Evolutionary conservation across 2,113 vertebrate genomes (phyloP), one percentile per base, ranked within the genome.

Genomic region (Hyla sarda): DNA sequence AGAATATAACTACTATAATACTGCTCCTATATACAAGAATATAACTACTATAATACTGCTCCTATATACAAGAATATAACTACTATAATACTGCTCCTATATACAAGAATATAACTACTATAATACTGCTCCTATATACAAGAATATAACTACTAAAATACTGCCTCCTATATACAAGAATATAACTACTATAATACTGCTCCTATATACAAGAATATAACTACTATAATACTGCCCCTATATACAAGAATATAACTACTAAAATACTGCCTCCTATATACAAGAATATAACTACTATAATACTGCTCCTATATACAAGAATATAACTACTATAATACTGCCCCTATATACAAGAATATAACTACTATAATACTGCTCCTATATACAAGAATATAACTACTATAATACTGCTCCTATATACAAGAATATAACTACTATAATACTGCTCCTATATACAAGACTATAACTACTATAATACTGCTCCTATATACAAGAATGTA

Each of bases 161-260:
- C 60, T 65, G 60, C 60, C 3, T 5, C 65, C 30, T 65, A 65
- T 65, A 17, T 65, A 65, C 60, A 65, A 30, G 60, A 65, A 69
- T 69, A 69, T 69, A 69, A 34, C 65, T 69, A 69, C 65, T 69
- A 69, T 34, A 69, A 69, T 69, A 69, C 30, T 69, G 65, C 65
- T 9, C 65, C 65, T 69, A 69, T 69, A 28, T 69, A 69, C 65
- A 69, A 69, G 65, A 34, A 34, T 34, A 69, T 69, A 69, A 69
- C 65, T 69, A 34, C 65, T 69, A 69, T 69, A 69, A 69, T 69
- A 69, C 65, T 69, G 30, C 65, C 19, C 58, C 58, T 62, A 62
- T 62, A 6, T 62, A 62, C 58, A 62, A 62, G 58, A 62, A 62
- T 25, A 62, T 62, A 62, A 25, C 58, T 25, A 62, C 58, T 62